Evolutionary conservation across 2,113 vertebrate genomes (phyloP).

Genomic region (Onychostoma macrolepis): DNA sequence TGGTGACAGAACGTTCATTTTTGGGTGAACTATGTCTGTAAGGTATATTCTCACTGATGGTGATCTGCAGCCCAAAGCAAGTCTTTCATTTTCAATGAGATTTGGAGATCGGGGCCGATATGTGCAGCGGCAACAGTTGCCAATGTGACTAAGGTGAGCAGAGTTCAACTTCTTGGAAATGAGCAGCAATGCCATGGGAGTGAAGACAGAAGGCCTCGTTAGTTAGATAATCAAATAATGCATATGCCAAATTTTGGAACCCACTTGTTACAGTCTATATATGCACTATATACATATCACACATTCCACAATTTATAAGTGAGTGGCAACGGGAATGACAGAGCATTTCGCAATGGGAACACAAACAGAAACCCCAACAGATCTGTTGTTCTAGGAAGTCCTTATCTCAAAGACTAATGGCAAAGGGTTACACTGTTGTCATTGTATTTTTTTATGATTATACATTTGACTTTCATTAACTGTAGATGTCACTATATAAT

Average conservation of each 20-base stretch:
- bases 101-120: neutral
- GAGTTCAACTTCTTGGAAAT: constrained; percentile 6
- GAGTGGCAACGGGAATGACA: neutral
- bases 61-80: constrained; percentile 9
- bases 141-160: neutral
- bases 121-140: neutral
- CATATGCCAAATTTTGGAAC: neutral
- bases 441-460: neutral
- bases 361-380: neutral
- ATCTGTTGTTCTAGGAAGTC: neutral
- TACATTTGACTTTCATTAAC: neutral
- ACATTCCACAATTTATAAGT: neutral
- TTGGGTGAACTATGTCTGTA: neutral
- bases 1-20: neutral
- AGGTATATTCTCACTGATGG: neutral
- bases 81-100: constrained; percentile 15
- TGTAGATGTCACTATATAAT: neutral
- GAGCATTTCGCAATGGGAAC: neutral
- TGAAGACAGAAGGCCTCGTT: neutral
- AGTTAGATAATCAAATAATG: neutral
- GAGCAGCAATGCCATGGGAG: neutral
- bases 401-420: neutral
- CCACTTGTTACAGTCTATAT: neutral
- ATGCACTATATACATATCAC: neutral
- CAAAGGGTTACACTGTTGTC: neutral